phyloP scores from a whole-genome alignment of 2,113 vertebrate species.

The Capricornis sumatraensis region DNA sequence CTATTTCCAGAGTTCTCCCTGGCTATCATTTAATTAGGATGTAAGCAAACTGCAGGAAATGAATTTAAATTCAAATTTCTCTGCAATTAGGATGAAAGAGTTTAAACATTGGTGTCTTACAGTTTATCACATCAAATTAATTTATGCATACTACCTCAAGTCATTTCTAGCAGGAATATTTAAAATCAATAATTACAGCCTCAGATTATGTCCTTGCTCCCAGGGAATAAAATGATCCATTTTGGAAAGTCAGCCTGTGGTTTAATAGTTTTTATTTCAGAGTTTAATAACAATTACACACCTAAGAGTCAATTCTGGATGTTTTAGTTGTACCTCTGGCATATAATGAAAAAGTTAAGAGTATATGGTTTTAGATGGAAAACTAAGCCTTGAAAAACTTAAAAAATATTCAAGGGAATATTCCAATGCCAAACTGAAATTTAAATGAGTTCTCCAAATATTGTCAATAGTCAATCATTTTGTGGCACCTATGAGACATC shows the following conservation, averaged over 20 bases:
- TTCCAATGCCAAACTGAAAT: slow-evolving; percentile 13
- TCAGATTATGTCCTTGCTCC: slow-evolving; percentile 49
- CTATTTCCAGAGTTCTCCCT: slow-evolving; percentile 39
- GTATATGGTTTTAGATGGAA: neutral
- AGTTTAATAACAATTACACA: slow-evolving; percentile 29
- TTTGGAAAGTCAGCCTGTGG: slow-evolving; percentile 41
- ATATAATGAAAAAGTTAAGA: slow-evolving; percentile 27
- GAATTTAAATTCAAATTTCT: slow-evolving; percentile 75
- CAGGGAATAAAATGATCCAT: slow-evolving; percentile 52
- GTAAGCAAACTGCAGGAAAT: slow-evolving; percentile 68
- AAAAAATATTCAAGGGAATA: slow-evolving; percentile 32
- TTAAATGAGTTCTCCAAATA: neutral
- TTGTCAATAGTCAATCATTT: neutral
- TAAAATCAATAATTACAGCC: slow-evolving; percentile 74
- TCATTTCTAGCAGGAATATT: slow-evolving; percentile 67
- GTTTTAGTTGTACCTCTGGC: neutral
- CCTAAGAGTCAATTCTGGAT: neutral
- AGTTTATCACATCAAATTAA: slow-evolving; percentile 76
- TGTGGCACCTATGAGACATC: neutral
- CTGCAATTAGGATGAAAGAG: slow-evolving; percentile 73
- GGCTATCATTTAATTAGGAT: slow-evolving; percentile 72
- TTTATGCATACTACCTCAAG: slow-evolving; percentile 68
- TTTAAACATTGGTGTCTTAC: slow-evolving; percentile 69
- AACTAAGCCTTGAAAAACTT: slow-evolving; percentile 42
- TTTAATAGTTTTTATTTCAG: slow-evolving; percentile 26